Percentiles rank a stretch among this genome's conserved stretches.
These are phyloP conservation scores for Drosophila gaucha DNA, from an alignment of 2,888 invertebrate genomes.

Conservation along the genomic window DNA sequence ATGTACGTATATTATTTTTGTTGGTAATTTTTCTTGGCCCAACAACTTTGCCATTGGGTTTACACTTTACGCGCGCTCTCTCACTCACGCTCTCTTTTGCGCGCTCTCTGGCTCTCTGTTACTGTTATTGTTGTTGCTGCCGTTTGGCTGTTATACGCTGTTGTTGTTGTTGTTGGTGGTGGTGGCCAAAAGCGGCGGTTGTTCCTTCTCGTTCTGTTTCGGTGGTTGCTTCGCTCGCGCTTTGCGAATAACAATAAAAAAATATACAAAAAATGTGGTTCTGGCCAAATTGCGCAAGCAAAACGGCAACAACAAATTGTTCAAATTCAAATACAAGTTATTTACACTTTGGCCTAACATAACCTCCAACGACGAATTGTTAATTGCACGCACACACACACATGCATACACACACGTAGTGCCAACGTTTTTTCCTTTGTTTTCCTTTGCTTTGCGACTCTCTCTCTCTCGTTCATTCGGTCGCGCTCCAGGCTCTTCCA, in stretches of 20 bases:
- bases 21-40: slow-evolving; percentile 9
- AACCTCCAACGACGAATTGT: slow-evolving; percentile 47
- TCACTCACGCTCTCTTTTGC: not conserved
- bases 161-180: slow-evolving; percentile 37
- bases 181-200: slow-evolving; percentile 39
- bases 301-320: slow-evolving; percentile 10
- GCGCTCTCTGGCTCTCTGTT: slow-evolving; percentile 23
- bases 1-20: not conserved
- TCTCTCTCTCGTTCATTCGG: slow-evolving; percentile 18
- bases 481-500: slow-evolving; percentile 14
- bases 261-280: slow-evolving; percentile 11
- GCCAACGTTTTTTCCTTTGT: slow-evolving; percentile 54
- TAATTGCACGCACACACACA: slow-evolving; percentile 41
- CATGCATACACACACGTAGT: slow-evolving; percentile 24
- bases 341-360: slow-evolving; percentile 51
- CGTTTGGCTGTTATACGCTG: slow-evolving; percentile 20
- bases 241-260: slow-evolving; percentile 12
- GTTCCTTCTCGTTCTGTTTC: slow-evolving; percentile 36
- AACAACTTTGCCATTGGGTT: slow-evolving; percentile 42
- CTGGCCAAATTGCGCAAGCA: slow-evolving; percentile 42
- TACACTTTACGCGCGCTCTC: slow-evolving; percentile 10
- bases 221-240: slow-evolving; percentile 43
- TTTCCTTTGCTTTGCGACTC: slow-evolving; percentile 38
- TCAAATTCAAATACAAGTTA: slow-evolving; percentile 27
- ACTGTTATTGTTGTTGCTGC: slow-evolving; percentile 29